Percentiles rank a stretch among this genome's conserved stretches.
Evolutionary conservation across 2,888 invertebrate genomes (phyloP).

Genomic region (Lithophane socia): DNA sequence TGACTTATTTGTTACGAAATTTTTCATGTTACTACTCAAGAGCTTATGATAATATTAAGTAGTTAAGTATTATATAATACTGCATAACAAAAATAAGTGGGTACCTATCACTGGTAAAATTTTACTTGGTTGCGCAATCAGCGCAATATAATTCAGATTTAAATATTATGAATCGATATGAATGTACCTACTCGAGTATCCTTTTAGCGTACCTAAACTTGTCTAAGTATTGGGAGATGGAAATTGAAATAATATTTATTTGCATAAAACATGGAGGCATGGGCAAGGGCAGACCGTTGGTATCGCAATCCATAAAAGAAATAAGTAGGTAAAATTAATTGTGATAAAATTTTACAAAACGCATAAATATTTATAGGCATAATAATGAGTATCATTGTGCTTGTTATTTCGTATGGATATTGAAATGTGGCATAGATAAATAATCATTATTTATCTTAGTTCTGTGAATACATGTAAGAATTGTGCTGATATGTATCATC

Average conservation of each 20-base stretch:
- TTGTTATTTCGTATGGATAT: constrained; percentile 45
- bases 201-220: background rate
- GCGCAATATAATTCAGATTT: background rate
- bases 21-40: background rate
- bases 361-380: background rate
- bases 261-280: no score
- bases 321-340: background rate
- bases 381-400: constrained; percentile 41
- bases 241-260: no score
- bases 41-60: background rate
- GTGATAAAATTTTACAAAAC: background rate
- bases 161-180: background rate
- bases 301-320: background rate
- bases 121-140: background rate
- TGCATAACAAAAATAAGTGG: background rate
- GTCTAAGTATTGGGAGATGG: background rate
- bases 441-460: constrained; percentile 49
- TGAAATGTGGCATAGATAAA: constrained; percentile 47
- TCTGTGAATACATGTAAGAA: constrained; percentile 44
- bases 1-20: background rate
- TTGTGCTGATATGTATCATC: constrained; percentile 58
- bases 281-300: background rate
- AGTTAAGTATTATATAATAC: background rate
- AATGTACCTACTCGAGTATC: background rate
- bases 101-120: background rate